Evolutionary conservation across 1,140 invertebrate species (phyloP).

Genomic region (Drosophila aff.): DNA sequence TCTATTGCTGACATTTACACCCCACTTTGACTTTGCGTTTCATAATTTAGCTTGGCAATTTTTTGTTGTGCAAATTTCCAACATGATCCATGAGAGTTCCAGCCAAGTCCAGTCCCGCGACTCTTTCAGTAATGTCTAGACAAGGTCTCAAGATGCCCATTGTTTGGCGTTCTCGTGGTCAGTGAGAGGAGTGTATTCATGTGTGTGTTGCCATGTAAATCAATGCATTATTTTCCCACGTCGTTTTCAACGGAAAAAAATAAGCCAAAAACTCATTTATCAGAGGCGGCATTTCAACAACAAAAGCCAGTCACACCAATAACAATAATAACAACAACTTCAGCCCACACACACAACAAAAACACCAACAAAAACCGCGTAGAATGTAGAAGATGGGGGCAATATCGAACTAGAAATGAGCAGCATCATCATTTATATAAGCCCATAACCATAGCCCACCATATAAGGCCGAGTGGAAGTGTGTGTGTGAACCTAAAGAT

Average conservation of each 20-base stretch:
- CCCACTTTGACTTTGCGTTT: background rate
- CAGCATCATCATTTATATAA: constrained; percentile 74
- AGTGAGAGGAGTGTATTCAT: background rate
- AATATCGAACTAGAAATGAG: constrained; percentile 71
- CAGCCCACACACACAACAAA: constrained; percentile 44
- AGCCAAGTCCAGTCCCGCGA: constrained; percentile 7
- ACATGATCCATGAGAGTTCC: background rate
- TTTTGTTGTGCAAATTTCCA: constrained; percentile 6
- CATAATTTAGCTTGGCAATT: background rate
- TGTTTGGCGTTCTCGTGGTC: constrained; percentile 15
- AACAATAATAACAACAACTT: constrained; percentile 26
- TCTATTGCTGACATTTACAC: no score
- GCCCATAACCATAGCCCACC: constrained; percentile 44
- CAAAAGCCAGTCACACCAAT: constrained; percentile 46
- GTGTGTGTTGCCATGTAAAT: constrained; percentile 63
- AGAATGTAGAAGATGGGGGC: constrained; percentile 20
- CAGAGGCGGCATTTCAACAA: constrained; percentile 73
- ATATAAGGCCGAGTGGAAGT: constrained; percentile 1
- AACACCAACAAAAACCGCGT: constrained; percentile 19
- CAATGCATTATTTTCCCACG: constrained; percentile 73
- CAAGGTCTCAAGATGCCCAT: constrained; percentile 35
- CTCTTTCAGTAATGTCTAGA: constrained; percentile 19
- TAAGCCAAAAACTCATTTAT: constrained; percentile 75
- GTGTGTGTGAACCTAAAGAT: constrained; percentile 35
- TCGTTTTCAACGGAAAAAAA: constrained; percentile 59